Evolutionary conservation across 2,888 invertebrate species (phyloP), one percentile per base, ranked within the genome.

Genomic region (Cephalotes varians): DNA sequence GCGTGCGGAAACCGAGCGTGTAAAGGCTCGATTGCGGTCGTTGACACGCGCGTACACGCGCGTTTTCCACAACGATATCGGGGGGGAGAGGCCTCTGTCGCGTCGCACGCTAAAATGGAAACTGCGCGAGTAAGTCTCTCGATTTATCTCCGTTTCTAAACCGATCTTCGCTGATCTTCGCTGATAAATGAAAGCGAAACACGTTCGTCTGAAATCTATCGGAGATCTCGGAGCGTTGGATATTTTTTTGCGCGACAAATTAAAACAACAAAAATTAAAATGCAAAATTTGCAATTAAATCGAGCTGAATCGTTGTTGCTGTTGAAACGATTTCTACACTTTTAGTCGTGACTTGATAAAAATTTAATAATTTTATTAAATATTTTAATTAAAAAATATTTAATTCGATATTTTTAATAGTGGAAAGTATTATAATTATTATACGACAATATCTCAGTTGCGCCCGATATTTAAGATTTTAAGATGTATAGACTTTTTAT

Each of bases 41-140:
- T 89, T 90, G 90, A 90, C 90, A 88, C 82, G 62, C 62, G 76
- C 67, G 67, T 56, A 25, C 49, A 12, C 58, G n/a, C 40, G 47
- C 77, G 40, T 80, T 79, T 77, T 67, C 82, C 44, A 47, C 71
- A 56, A 44, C 21, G 31, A 44, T 64, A 44, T 44, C 31, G 44
- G 15, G 9, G 21, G 18, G 21, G 37, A 34, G n/a, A n/a, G n/a
- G n/a, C n/a, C 12, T 7, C 18, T 25, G 25, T 40, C 28, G 21
- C 58, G 64, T 31, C 28, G 58, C 31, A 2, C 40, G 31, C 9
- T 72, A 58, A 40, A 58, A 58, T 58, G 72, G 1, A 64, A 74
- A 7, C 49, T 47, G 34, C 25, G 25, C 34, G 12, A 10, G 18
- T n/a, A 25, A 21, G 9, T 40, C 18, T 5, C 51, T 71, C 54